Evolutionary conservation across 2,888 invertebrate species (phyloP).

Genomic region (Parthenolecanium corni): DNA sequence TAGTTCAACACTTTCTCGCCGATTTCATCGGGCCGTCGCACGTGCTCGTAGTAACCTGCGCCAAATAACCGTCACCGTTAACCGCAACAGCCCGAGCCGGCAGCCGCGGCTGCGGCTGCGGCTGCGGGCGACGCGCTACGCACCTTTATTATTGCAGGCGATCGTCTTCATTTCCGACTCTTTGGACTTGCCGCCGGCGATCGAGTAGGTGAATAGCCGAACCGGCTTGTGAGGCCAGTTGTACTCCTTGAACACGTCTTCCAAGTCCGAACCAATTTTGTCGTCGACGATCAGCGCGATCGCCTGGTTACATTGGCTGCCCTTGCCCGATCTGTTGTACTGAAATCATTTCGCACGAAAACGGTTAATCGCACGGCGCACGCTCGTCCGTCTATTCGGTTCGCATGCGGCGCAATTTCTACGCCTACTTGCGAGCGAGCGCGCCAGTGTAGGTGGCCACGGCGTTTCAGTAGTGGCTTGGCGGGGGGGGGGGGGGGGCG

Average conservation of each 20-base stretch:
- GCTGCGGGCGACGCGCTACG: conserved; percentile 7
- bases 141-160: conserved; percentile 96
- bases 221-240: conserved; percentile 92
- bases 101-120: no score
- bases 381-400: no score
- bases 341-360: conserved; percentile 37
- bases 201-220: conserved; percentile 88
- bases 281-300: conserved; percentile 88
- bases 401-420: no score
- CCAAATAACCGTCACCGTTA: not conserved
- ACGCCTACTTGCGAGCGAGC: no score
- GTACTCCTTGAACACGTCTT: conserved; percentile 60
- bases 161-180: conserved; percentile 79
- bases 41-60: conserved; percentile 77
- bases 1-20: conserved; percentile 87
- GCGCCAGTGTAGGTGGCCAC: no score
- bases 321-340: conserved; percentile 72
- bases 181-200: conserved; percentile 84
- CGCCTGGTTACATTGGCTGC: conserved; percentile 93
- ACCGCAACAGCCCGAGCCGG: not conserved
- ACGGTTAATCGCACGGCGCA: not conserved
- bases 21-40: conserved; percentile 78
- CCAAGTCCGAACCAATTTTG: conserved; percentile 41
- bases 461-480: no score
- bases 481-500: no score